Evolutionary conservation across 2,113 vertebrate species (phyloP).

Genomic region (Andinoacara biseriatus): DNA sequence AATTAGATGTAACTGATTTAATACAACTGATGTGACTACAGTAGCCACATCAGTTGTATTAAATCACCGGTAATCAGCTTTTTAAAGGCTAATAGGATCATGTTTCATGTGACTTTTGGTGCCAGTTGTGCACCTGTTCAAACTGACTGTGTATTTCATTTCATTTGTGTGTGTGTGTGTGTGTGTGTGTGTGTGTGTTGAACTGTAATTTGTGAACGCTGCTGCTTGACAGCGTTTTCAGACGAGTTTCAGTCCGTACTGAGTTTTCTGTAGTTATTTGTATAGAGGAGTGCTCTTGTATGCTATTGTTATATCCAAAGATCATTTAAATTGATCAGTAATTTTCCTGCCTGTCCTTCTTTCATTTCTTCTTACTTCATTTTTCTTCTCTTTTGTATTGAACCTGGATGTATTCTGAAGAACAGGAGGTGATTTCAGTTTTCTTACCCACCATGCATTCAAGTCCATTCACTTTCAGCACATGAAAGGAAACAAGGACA

Average conservation of each 20-base stretch:
- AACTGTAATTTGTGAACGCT: neutral
- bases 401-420: conserved; percentile 1
- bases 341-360: neutral
- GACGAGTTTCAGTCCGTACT: neutral
- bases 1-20: neutral
- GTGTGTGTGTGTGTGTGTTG: too few relatives aligned
- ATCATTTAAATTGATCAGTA: conserved; percentile 7
- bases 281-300: neutral
- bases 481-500: neutral
- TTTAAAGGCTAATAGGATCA: neutral
- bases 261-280: conserved; percentile 8
- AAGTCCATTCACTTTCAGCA: neutral
- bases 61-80: neutral
- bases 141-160: neutral
- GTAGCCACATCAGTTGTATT: neutral
- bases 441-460: neutral
- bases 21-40: neutral
- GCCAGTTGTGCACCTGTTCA: neutral
- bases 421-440: neutral
- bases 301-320: conserved; percentile 13
- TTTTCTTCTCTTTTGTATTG: conserved; percentile 15
- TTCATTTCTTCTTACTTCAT: neutral
- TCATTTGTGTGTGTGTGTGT: too few relatives aligned
- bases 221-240: neutral
- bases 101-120: neutral